Percentiles rank a stretch among this genome's conserved stretches.
Conservation (phyloP, 1,140 invertebrate genomes). For the Trichonephila clavipes region DNA sequence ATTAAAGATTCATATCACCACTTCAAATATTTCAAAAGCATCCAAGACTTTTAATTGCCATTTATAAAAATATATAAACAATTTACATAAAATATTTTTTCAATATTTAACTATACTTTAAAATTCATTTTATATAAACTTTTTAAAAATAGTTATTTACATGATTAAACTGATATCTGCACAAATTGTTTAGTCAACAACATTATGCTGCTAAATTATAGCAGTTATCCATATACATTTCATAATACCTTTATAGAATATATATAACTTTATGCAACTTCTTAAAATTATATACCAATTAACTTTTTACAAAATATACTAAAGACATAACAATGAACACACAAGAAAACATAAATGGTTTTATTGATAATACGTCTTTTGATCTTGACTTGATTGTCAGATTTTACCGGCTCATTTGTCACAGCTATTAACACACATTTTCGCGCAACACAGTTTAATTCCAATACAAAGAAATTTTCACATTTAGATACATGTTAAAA, state of each 20-base stretch:
- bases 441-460: no score
- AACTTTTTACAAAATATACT: constrained; percentile 31
- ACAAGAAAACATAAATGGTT: not conserved
- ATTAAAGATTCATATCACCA: not conserved
- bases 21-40: not conserved
- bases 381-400: constrained; percentile 17
- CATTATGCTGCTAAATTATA: not conserved
- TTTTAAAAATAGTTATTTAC: constrained; percentile 44
- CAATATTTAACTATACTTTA: constrained; percentile 33
- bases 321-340: not conserved
- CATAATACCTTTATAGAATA: constrained; percentile 46
- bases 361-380: not conserved
- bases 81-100: constrained; percentile 36
- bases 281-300: not conserved
- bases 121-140: constrained; percentile 34
- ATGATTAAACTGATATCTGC: not conserved
- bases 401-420: not conserved
- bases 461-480: not conserved
- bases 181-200: constrained; percentile 7
- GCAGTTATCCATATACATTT: not conserved
- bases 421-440: no score
- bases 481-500: not conserved
- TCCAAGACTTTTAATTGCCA: not conserved
- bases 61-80: constrained; percentile 13
- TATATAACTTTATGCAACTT: constrained; percentile 8